Evolutionary conservation across 2,888 invertebrate genomes (phyloP), one percentile per base, ranked within the genome.

Genomic region (Caenorhabditis sp.): DNA sequence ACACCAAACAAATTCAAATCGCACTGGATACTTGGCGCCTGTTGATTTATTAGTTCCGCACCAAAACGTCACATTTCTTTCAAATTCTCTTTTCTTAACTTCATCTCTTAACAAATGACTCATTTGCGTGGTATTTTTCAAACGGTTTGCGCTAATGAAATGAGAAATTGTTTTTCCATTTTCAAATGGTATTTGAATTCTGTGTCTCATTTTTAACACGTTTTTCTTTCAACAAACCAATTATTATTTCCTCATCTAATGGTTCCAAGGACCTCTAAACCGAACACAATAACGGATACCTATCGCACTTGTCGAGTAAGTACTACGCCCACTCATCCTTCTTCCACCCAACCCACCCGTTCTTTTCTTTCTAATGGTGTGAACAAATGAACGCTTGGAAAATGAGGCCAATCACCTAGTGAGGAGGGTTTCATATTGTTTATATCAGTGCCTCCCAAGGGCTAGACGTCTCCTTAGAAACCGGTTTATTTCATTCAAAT

Each of bases 401-500:
- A 61, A 47, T 61, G 44, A 61, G 24, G 61, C 61, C 61, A 61
- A 61, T 47, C 56, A 56, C 56, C 56, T 6, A 28, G 22, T 8
- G 24, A 13, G 40, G n/a, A 20, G 37, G 47, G 47, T 61, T 40
- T 61, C 40, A 22, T 61, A 37, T 47, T 61, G 26, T 67, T 67
- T 51, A 67, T 76, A 76, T 76, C 76, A 76, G 65, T 35, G 28
- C 60, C 22, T 40, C 32, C 13, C 26, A 51, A 9, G n/a, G 51
- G 13, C 51, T 26, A 13, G 24, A 24, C 32, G 3, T 18, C 32
- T 32, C 32, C 32, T n/a, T 15, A 8, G 40, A 53, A 76, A 76
- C 76, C 76, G 76, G 76, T 76, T 61, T 44, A 76, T 67, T 53
- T 60, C 67, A 76, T 67, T 76, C 61, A 76, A 76, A 76, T 76